A percentile compares a stretch with the other conserved stretches of the same genome.
Evolutionary conservation across 2,888 invertebrate species (phyloP).

Genomic region (Mythimna impura): DNA sequence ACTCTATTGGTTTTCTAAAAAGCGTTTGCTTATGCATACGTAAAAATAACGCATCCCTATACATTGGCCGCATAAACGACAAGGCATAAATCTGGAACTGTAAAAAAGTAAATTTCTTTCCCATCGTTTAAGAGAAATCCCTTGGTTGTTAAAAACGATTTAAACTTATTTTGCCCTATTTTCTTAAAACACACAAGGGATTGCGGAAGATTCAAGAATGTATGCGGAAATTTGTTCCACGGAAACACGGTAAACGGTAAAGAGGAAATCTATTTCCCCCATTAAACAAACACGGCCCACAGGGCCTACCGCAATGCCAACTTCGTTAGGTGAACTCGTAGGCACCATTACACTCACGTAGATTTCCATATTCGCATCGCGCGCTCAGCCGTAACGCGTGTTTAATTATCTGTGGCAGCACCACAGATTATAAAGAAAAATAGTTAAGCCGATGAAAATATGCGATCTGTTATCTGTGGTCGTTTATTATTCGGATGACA

Average conservation of each 20-base stretch:
- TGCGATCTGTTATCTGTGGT: conserved; percentile 52
- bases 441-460: conserved; percentile 56
- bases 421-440: conserved; percentile 53
- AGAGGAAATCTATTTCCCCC: neutral
- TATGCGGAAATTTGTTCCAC: neutral
- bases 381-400: conserved; percentile 53
- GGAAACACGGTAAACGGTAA: neutral
- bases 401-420: conserved; percentile 57
- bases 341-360: conserved; percentile 32
- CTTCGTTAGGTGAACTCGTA: conserved; percentile 40
- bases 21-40: conserved; percentile 18
- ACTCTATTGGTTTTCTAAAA: conserved; percentile 41
- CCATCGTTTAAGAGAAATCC: neutral
- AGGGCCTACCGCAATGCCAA: conserved; percentile 44
- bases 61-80: neutral
- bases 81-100: neutral
- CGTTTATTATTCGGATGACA: conserved; percentile 55
- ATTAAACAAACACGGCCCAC: neutral
- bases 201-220: neutral
- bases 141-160: neutral
- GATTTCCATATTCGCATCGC: conserved; percentile 49
- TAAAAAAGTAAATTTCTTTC: neutral
- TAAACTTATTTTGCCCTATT: neutral
- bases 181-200: neutral
- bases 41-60: conserved; percentile 26